Evolutionary conservation across 2,888 invertebrate genomes (phyloP).

Genomic region (Ditula angustiorana): DNA sequence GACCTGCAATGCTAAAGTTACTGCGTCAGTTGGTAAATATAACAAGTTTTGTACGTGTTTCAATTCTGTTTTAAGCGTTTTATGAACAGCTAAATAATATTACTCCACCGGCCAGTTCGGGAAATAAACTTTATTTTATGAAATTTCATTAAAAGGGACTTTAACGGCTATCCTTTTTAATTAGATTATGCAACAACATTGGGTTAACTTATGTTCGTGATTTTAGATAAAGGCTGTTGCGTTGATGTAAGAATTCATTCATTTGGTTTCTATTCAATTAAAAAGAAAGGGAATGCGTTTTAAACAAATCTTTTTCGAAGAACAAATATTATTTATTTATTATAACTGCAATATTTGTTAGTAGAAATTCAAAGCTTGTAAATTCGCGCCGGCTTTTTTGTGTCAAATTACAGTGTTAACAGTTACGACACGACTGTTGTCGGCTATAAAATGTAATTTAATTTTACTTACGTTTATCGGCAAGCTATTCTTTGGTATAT

Average conservation of each 20-base stretch:
- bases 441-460: neutral
- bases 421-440: neutral
- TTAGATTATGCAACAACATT: neutral
- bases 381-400: slow-evolving; percentile 4
- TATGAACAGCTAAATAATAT: neutral
- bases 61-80: neutral
- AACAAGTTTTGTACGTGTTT: no score
- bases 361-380: slow-evolving; percentile 10
- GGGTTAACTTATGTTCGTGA: neutral
- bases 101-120: neutral
- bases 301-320: neutral
- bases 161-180: neutral
- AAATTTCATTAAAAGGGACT: slow-evolving; percentile 1
- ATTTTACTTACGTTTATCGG: slow-evolving; percentile 11
- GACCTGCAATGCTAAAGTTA: no score
- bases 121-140: neutral
- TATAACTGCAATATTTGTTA: slow-evolving; percentile 5
- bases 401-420: slow-evolving; percentile 13
- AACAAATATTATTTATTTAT: slow-evolving; percentile 4
- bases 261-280: neutral
- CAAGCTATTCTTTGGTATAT: neutral
- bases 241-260: neutral
- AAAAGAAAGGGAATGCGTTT: neutral
- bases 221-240: neutral
- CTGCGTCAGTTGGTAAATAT: no score